Conservation (phyloP, 2,113 vertebrate species). For the Tyto alba region DNA sequence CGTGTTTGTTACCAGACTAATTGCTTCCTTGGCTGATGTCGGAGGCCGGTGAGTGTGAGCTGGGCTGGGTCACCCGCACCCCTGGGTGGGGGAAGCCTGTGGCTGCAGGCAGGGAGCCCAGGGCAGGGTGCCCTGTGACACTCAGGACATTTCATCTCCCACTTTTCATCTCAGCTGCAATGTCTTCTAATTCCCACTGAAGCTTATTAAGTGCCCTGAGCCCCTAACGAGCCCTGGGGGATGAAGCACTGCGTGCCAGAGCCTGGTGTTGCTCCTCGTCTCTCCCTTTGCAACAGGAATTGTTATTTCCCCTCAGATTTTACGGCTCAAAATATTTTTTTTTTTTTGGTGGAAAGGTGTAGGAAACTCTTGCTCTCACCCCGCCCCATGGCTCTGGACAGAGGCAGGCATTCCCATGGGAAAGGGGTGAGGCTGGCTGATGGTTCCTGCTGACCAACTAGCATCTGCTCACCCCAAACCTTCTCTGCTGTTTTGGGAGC, state of each 20-base stretch:
- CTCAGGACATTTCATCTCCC: neutral
- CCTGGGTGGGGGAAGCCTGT: neutral
- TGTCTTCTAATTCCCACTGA: neutral
- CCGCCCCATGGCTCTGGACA: neutral
- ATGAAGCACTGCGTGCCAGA: neutral
- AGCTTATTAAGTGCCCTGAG: neutral
- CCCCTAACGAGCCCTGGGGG: neutral
- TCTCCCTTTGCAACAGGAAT: neutral
- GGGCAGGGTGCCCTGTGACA: neutral
- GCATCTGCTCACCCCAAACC: neutral
- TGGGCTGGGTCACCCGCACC: neutral
- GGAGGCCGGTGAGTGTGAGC: neutral
- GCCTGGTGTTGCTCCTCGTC: neutral
- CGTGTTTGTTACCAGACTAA: neutral
- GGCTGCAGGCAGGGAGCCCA: neutral
- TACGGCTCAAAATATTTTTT: neutral
- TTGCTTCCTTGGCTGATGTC: neutral
- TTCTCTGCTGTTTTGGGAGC: neutral
- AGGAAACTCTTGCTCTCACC: neutral
- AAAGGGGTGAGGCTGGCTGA: neutral
- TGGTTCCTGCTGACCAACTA: neutral
- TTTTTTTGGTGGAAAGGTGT: neutral
- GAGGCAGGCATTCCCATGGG: neutral
- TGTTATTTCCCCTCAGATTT: neutral
- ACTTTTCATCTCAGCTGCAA: neutral